These are phyloP conservation scores for Climacteris rufus DNA, from an alignment of 2,113 vertebrate genomes.

Conservation along the genomic window DNA sequence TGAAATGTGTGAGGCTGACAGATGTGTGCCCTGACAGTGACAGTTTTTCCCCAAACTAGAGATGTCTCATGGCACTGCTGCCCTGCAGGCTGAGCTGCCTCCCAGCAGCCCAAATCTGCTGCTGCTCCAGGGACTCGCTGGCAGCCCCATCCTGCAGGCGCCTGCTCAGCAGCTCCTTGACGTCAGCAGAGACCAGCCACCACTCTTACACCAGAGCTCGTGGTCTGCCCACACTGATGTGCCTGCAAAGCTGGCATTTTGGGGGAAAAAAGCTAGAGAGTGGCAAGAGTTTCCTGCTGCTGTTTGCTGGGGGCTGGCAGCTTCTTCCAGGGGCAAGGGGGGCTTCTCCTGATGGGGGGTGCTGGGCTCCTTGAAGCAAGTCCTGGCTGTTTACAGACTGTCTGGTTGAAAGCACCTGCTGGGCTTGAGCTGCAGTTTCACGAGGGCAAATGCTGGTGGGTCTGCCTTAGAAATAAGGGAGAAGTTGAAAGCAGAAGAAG, in stretches of 20 bases:
- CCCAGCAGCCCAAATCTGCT: neutral
- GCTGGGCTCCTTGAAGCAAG: neutral
- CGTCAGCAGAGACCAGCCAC: neutral
- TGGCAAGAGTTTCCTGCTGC: neutral
- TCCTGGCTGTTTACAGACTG: neutral
- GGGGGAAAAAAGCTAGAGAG: fast-evolving
- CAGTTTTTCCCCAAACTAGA: neutral
- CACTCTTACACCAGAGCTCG: fast-evolving
- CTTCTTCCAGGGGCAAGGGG: fast-evolving
- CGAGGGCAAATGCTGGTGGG: neutral
- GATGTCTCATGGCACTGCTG: neutral
- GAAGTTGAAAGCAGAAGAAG: neutral
- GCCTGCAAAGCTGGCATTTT: neutral
- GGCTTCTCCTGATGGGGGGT: neutral
- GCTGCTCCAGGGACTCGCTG: neutral
- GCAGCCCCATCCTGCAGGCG: neutral
- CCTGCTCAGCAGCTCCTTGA: neutral
- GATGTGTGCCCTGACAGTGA: neutral
- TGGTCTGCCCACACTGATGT: neutral
- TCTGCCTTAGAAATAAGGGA: neutral
- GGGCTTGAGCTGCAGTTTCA: neutral
- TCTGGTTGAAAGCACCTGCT: neutral
- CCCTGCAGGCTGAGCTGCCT: neutral
- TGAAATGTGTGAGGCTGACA: neutral
- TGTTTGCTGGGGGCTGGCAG: neutral